Evolutionary conservation across 1,140 invertebrate genomes (phyloP), one percentile per base, ranked within the genome.

Genomic region (Bicyclus anynana): DNA sequence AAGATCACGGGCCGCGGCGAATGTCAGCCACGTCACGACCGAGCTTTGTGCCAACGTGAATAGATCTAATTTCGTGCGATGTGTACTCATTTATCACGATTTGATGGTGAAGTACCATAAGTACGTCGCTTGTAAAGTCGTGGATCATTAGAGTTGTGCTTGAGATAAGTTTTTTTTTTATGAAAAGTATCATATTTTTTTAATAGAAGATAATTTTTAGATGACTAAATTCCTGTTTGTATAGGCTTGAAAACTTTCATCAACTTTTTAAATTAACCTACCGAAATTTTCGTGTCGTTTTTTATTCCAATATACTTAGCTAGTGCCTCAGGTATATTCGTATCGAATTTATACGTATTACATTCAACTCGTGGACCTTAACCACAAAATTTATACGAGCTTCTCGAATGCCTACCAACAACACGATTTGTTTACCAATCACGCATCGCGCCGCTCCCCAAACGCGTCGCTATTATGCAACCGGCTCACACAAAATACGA

Each of bases 21-120:
- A 87, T 87, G 84, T 84, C 84, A 85, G 80, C 77, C 80, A 81
- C 80, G 80, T 87, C 84, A 85, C 84, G 81, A 86, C 54, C 65
- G 53, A 73, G 71, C 79, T 77, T 77, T 78, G 77, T 77, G 72
- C 72, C 77, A 83, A 77, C 72, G 70, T 72, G 70, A 73, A 77
- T 82, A 77, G 73, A 73, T 79, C 67, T 72, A 73, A 81, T 77
- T 74, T 65, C 51, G 62, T 80, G 37, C 37, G 71, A 71, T 77
- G 76, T 71, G 66, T 64, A 67, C 55, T 59, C 46, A 67, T 62
- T 62, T 55, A 77, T 80, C 74, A 77, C 74, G 70, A 77, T 59
- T 58, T 38, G 37, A 16, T 65, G 50, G 47, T 27, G 49, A 63
- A 47, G 58, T 56, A 57, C 13, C 13, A 38, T 9, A 16, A 38